Conservation (phyloP, 2,113 vertebrate genomes). For the Pongo pygmaeus region DNA sequence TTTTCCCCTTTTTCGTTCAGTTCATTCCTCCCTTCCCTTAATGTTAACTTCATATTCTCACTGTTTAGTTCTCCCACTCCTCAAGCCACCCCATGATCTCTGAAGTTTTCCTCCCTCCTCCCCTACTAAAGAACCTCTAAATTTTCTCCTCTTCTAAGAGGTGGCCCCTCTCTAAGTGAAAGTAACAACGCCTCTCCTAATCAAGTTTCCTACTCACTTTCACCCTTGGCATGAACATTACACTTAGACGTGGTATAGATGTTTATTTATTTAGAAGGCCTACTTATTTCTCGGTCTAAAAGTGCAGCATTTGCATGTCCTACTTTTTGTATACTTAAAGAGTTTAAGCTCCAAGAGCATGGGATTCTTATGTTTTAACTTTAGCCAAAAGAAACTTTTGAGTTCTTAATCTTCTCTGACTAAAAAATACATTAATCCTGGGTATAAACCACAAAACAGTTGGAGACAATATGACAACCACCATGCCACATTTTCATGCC, state of each 20-base stretch:
- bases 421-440: not conserved
- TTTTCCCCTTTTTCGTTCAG: not conserved
- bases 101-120: not conserved
- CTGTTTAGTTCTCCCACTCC: not conserved
- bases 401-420: slow-evolving; percentile 30
- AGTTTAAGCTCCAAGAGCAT: slow-evolving; percentile 10
- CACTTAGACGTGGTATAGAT: not conserved
- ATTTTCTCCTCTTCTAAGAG: slow-evolving; percentile 24
- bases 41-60: slow-evolving; percentile 38
- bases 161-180: not conserved
- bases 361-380: slow-evolving; percentile 25
- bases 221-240: slow-evolving; percentile 20
- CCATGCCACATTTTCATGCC: not conserved
- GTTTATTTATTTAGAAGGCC: slow-evolving; percentile 56
- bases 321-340: not conserved
- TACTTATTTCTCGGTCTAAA: slow-evolving; percentile 42
- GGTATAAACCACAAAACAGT: not conserved
- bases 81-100: not conserved
- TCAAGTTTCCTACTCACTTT: slow-evolving; percentile 34
- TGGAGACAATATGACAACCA: not conserved
- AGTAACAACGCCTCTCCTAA: not conserved
- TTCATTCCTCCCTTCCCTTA: not conserved
- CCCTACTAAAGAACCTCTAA: not conserved
- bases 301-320: not conserved
- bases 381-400: slow-evolving; percentile 18